Conservation (phyloP, 1,140 invertebrate genomes). For the Pygmarrhopalites habei region DNA sequence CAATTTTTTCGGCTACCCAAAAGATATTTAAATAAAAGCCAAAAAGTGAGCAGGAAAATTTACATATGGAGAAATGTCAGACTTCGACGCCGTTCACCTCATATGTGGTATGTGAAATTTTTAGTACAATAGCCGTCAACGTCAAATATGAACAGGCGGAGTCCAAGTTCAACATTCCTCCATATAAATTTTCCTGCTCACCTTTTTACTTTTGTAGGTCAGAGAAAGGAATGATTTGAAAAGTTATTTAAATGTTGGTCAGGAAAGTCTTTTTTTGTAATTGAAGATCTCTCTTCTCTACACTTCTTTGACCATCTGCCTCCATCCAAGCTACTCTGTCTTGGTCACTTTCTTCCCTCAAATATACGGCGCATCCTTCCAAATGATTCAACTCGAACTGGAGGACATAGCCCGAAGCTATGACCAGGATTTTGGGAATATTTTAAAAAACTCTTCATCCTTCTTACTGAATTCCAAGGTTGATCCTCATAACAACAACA, state of each 20-base stretch:
- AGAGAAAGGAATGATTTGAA: too few species aligned
- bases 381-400: background rate
- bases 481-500: background rate
- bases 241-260: too few species aligned
- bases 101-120: too few species aligned
- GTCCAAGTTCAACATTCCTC: background rate
- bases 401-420: background rate
- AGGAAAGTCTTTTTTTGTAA: too few species aligned
- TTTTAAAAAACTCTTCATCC: background rate
- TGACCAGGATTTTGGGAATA: background rate
- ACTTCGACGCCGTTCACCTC: too few species aligned
- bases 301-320: background rate
- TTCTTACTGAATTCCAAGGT: too few species aligned
- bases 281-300: background rate
- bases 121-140: background rate
- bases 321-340: background rate
- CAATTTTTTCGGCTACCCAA: too few species aligned
- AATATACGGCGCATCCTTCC: background rate
- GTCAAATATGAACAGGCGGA: background rate
- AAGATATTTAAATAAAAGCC: too few species aligned
- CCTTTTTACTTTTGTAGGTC: too few species aligned
- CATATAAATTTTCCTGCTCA: too few species aligned
- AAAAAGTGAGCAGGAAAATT: too few species aligned
- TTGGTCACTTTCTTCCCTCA: background rate
- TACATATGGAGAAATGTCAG: too few species aligned